A percentile compares a stretch with the other conserved stretches of the same genome.
Evolutionary conservation across 2,113 vertebrate genomes (phyloP).

Genomic region (Eubucco bourcierii): DNA sequence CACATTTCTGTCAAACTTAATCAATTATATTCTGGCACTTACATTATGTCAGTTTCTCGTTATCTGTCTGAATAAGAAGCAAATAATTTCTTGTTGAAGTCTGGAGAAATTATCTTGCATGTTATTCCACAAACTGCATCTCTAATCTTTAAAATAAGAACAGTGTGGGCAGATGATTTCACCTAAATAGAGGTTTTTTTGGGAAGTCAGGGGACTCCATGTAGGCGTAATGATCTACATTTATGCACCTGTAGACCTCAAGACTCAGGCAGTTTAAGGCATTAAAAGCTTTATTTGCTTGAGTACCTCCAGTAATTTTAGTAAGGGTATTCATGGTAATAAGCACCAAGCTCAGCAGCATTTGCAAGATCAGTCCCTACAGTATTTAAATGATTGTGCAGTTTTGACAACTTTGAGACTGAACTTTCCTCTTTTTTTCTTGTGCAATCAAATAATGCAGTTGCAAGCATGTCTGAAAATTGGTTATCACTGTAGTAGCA

Average conservation of each 20-base stretch:
- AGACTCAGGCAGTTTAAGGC: slow-evolving; percentile 17
- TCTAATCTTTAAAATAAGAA: slow-evolving; percentile 33
- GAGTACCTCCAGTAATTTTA: slow-evolving; percentile 30
- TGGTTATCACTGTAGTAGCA: background rate
- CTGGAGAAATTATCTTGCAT: background rate
- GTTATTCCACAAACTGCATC: slow-evolving; percentile 19
- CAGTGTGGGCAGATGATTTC: slow-evolving; percentile 35
- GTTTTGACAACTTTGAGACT: background rate
- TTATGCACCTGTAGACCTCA: slow-evolving; percentile 48
- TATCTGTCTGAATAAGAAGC: background rate
- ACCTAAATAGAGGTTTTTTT: slow-evolving; percentile 15
- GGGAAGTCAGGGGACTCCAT: slow-evolving; percentile 35
- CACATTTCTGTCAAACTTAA: background rate
- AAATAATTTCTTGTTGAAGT: background rate
- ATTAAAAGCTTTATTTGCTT: slow-evolving; percentile 25
- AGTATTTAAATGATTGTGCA: background rate
- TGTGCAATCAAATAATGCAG: background rate
- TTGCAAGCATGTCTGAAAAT: background rate
- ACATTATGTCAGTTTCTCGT: background rate
- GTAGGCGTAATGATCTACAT: slow-evolving; percentile 32
- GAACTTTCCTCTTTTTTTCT: background rate
- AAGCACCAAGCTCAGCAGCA: background rate
- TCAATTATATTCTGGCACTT: background rate
- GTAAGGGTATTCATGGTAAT: background rate
- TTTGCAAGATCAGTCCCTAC: background rate